Evolutionary conservation across 2,888 invertebrate genomes (phyloP).

Genomic region (Macaria liturata): DNA sequence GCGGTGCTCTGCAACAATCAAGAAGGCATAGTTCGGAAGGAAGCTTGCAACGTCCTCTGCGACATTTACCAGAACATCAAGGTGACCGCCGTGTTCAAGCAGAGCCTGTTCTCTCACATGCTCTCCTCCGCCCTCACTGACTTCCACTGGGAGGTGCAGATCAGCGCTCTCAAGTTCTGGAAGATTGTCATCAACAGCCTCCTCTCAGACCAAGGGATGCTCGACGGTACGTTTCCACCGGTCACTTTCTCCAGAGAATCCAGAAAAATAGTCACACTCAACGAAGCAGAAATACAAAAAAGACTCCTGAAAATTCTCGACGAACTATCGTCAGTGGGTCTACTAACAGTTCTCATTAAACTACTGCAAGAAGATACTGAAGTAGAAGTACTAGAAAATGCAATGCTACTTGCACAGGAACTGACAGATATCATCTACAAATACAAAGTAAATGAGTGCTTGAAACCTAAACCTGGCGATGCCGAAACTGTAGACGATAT

Average conservation of each 20-base stretch:
- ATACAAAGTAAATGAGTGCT: slow-evolving; percentile 74
- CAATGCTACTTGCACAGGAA: slow-evolving; percentile 80
- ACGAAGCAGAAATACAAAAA: slow-evolving; percentile 85
- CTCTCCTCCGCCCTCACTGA: slow-evolving; percentile 86
- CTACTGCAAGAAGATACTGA: slow-evolving; percentile 88
- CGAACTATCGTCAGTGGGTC: slow-evolving; percentile 86
- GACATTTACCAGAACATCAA: slow-evolving; percentile 86
- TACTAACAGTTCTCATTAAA: slow-evolving; percentile 87
- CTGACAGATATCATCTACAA: slow-evolving; percentile 80
- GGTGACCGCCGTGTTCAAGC: slow-evolving; percentile 78
- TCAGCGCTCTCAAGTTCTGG: slow-evolving; percentile 89
- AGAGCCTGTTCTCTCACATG: slow-evolving; percentile 85
- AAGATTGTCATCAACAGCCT: slow-evolving; percentile 85
- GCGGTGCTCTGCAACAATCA: slow-evolving; percentile 85
- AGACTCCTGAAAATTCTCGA: slow-evolving; percentile 86
- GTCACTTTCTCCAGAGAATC: slow-evolving; percentile 91
- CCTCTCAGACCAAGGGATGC: slow-evolving; percentile 90
- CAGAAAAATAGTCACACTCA: slow-evolving; percentile 89
- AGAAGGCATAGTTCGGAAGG: slow-evolving; percentile 90
- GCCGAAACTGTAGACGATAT: slow-evolving; percentile 53
- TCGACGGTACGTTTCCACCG: slow-evolving; percentile 90
- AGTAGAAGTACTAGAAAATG: slow-evolving; percentile 86
- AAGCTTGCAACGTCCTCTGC: slow-evolving; percentile 86
- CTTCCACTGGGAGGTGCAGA: slow-evolving; percentile 92
- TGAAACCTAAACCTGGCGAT: slow-evolving; percentile 52